These are phyloP conservation scores for Dryobotodes eremita DNA, from an alignment of 2,888 invertebrate genomes.

Conservation along the genomic window DNA sequence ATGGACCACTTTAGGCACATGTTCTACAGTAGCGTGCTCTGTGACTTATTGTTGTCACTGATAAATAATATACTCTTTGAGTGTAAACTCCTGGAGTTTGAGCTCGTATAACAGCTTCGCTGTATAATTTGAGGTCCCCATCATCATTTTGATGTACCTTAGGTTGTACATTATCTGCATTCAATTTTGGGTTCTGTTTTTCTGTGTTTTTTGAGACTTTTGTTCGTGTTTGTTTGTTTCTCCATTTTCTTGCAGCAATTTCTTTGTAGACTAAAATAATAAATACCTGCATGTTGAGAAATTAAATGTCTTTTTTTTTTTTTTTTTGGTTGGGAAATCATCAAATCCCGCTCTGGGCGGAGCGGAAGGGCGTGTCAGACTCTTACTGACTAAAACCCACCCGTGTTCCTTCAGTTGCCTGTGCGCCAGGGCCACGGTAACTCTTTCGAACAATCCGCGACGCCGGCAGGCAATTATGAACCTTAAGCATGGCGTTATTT, in stretches of 20 bases:
- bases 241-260: neutral
- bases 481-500: no score
- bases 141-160: neutral
- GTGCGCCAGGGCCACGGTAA: no score
- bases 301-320: constrained; percentile 37
- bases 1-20: no score
- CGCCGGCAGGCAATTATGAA: no score
- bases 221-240: neutral
- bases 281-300: constrained; percentile 28
- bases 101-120: neutral
- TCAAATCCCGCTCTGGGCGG: no score
- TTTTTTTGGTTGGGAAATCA: no score
- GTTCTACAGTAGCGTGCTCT: neutral
- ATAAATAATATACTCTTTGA: neutral
- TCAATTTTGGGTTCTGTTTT: neutral
- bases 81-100: neutral
- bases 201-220: neutral
- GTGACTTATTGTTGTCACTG: neutral
- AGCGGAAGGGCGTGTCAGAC: no score
- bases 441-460: no score
- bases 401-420: no score
- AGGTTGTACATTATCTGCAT: neutral
- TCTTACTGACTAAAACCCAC: no score
- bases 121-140: neutral
- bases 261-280: constrained; percentile 27